Conservation (phyloP, 2,888 invertebrate genomes). For the Odontothrips loti region DNA sequence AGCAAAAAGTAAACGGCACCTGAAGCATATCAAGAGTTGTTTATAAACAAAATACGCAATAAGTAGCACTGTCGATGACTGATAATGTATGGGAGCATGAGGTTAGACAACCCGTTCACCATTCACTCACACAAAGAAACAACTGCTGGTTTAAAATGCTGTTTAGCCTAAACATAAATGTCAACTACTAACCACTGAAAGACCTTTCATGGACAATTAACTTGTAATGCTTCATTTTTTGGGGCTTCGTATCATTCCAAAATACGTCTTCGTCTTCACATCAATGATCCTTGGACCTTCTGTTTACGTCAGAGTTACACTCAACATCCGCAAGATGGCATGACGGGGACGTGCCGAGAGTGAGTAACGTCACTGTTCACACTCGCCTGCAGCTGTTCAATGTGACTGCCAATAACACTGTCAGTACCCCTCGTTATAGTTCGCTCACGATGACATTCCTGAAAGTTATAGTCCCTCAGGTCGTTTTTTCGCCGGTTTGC, state of each 20-base stretch:
- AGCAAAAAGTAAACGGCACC: background rate
- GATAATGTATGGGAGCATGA: background rate
- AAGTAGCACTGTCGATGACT: background rate
- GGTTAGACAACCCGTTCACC: background rate
- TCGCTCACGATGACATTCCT: too few species aligned
- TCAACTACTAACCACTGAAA: slow-evolving; percentile 60
- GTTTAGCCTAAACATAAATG: background rate
- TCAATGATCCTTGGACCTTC: background rate
- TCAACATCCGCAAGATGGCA: background rate
- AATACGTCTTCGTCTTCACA: background rate
- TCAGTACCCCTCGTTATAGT: too few species aligned
- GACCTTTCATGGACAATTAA: slow-evolving; percentile 74
- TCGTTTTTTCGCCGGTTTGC: too few species aligned
- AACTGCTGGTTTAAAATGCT: background rate
- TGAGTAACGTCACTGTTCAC: too few species aligned
- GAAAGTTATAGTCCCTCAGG: too few species aligned
- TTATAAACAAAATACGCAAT: background rate
- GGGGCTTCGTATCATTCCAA: background rate
- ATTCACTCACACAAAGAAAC: background rate
- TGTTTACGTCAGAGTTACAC: background rate
- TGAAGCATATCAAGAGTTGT: background rate
- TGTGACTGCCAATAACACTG: too few species aligned
- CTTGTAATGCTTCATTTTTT: slow-evolving; percentile 58
- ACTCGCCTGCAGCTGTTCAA: too few species aligned
- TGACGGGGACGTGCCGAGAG: too few species aligned